Evolutionary conservation across 2,797 vertebrate species (phyloP).

Genomic region (Sebastolobus altivelis): DNA sequence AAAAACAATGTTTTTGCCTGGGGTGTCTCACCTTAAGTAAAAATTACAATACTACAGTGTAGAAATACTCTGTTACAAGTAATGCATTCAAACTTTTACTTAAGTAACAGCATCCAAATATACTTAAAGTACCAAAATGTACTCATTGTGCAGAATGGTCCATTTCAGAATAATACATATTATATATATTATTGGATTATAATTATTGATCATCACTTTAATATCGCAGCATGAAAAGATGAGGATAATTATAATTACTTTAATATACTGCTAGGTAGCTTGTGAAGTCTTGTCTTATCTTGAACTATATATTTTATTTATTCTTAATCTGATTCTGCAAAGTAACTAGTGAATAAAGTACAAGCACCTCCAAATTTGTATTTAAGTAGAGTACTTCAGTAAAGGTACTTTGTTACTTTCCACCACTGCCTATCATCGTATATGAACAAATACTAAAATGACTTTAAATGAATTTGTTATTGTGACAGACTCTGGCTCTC

Average conservation of each 20-base stretch:
- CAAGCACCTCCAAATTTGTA: no score
- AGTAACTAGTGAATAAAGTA: background rate
- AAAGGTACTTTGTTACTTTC: background rate
- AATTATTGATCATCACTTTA: background rate
- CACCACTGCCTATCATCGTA: background rate
- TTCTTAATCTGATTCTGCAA: background rate
- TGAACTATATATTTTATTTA: background rate
- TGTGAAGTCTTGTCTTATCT: background rate
- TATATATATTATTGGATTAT: background rate
- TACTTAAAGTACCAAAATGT: background rate
- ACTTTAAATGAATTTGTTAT: background rate
- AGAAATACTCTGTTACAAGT: background rate
- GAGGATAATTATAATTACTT: background rate
- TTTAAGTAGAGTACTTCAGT: background rate
- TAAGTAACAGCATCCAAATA: background rate
- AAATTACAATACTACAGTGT: background rate
- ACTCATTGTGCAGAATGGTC: background rate
- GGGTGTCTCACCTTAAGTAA: background rate
- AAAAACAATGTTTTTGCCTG: no score
- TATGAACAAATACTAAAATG: no score
- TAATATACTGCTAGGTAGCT: background rate
- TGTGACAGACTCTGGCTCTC: constrained; percentile 57
- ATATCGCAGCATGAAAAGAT: background rate
- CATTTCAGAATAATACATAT: background rate
- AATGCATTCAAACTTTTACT: no score